Evolutionary conservation across 2,888 invertebrate genomes (phyloP).

Genomic region (Chrysolina haemoptera): DNA sequence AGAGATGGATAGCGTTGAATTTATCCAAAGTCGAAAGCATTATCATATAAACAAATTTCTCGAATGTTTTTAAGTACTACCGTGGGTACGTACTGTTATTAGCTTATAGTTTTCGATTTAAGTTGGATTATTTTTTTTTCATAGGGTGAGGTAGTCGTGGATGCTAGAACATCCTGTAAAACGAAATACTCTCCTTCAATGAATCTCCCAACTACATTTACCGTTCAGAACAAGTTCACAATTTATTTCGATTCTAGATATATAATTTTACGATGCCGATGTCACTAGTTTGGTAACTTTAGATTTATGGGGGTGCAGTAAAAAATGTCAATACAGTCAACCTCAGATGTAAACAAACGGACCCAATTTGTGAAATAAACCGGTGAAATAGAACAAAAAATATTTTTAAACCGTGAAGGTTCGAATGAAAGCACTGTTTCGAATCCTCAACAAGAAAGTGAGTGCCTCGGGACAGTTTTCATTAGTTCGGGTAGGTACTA

Average conservation of each 20-base stretch:
- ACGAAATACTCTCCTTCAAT: neutral
- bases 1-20: too few species aligned
- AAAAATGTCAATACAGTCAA: slow-evolving; percentile 30
- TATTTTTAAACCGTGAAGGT: neutral
- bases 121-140: too few species aligned
- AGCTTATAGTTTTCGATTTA: too few species aligned
- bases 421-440: slow-evolving; percentile 10
- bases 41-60: too few species aligned
- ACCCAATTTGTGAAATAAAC: neutral
- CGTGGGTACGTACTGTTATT: too few species aligned
- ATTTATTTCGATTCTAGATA: neutral
- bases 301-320: slow-evolving; percentile 24
- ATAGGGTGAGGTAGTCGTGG: too few species aligned
- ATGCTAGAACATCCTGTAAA: neutral
- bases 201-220: neutral
- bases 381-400: slow-evolving; percentile 6
- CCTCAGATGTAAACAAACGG: slow-evolving; percentile 25
- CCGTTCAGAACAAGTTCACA: neutral
- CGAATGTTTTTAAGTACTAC: too few species aligned
- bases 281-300: slow-evolving; percentile 18
- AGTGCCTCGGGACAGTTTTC: slow-evolving; percentile 13
- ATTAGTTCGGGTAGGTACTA: slow-evolving; percentile 23
- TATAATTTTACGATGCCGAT: neutral
- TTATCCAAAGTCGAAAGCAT: too few species aligned
- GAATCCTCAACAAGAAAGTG: slow-evolving; percentile 13